Evolutionary conservation across 2,888 invertebrate genomes (phyloP).

Genomic region (Scaptomyza cyrtandrae): DNA sequence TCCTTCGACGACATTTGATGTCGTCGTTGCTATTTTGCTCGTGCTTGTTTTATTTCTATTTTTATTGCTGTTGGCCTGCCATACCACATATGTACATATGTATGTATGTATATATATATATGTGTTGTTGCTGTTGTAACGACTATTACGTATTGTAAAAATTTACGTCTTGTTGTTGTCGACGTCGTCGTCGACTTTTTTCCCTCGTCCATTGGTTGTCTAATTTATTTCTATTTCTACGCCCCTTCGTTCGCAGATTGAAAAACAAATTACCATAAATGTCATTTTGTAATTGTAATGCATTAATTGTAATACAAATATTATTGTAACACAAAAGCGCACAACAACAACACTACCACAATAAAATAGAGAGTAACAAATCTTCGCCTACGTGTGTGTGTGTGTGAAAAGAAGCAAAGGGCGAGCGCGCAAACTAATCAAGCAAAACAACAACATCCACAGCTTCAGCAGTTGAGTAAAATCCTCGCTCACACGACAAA

Average conservation of each 20-base stretch:
- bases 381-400: conserved; percentile 2
- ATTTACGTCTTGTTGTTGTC: conserved; percentile 43
- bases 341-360: conserved; percentile 9
- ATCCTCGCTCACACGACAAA: conserved; percentile 19
- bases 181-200: conserved; percentile 28
- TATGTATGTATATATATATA: not conserved
- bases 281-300: conserved; percentile 60
- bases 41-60: conserved; percentile 59
- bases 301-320: conserved; percentile 59
- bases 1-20: conserved; percentile 43
- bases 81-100: conserved; percentile 8
- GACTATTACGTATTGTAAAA: conserved; percentile 68
- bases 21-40: conserved; percentile 54
- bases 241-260: conserved; percentile 47
- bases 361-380: conserved; percentile 14
- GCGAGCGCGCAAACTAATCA: conserved; percentile 28
- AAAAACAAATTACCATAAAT: conserved; percentile 71
- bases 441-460: conserved; percentile 48
- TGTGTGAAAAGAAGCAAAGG: conserved; percentile 13
- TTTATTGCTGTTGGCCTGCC: conserved; percentile 52
- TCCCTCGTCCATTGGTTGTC: conserved; percentile 54
- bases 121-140: conserved; percentile 45
- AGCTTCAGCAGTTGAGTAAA: conserved; percentile 30
- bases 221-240: conserved; percentile 71
- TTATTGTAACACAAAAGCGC: conserved; percentile 23